Base-by-base conservation (phyloP, 2,113 vertebrate genomes). In the Myodes glareolus region DNA sequence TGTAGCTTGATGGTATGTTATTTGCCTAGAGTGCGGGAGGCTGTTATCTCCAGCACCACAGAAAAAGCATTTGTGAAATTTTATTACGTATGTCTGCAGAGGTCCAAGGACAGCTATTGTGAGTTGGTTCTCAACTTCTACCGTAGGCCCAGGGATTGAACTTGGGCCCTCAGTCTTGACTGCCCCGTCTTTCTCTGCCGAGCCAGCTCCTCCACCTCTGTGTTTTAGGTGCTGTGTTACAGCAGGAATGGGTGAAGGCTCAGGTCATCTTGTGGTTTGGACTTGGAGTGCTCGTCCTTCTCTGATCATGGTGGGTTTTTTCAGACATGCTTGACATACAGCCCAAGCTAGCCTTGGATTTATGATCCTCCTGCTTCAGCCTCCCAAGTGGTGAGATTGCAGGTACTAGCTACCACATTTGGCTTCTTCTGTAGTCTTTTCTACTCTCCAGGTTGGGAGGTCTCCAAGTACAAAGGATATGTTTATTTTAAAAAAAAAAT, bases 31-130 rank as follows among this genome's bases (percentile, higher is more conserved):
- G 31, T 36, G 52, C 4, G 6, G 33, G 23, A 88, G 45, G 21
- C 45, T 36, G 4, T 31, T 12, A 17, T 86, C 19, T 21, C 31
- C 65, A 70, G 45, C 65, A n/a, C 31, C 45, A 14, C 10, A 50
- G 25, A 70, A 47, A 67, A 88, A 88, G 73, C 36, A 58, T 70
- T 61, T 92, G 77, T 89, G 75, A 68, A 68, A 78, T 87, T 92
- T 52, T n/a, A 42, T 65, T 85, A 45, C 39, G 3, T 31, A 45
- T 85, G 45, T 85, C 36, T 42, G n/a, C 33, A 11, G 82, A 21
- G 81, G 58, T 65, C 80, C n/a, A 42, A 45, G 25, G 58, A 45
- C 27, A 45, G 4, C 14, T 19, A 23, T 23, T 27, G 52, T 23
- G 50, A 61, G 25, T 61, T 61, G n/a, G 21, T 42, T 82, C 55